Percentiles rank a stretch among this genome's conserved stretches.
Conservation (phyloP, 2,113 vertebrate genomes). For the Scytalopus superciliaris region DNA sequence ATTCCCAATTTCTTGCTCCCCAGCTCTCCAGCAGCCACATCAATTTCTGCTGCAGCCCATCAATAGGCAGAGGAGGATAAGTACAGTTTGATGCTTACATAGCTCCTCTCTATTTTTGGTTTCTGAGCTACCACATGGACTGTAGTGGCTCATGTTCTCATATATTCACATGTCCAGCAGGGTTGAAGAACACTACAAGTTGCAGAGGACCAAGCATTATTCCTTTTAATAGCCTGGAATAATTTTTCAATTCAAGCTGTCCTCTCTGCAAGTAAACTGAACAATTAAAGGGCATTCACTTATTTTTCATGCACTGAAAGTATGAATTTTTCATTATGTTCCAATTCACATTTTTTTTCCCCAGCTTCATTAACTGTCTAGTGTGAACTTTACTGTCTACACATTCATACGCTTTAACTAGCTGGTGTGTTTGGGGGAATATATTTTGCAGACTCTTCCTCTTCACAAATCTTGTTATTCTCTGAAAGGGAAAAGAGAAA, state of each 20-base stretch:
- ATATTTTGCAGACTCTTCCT: constrained; percentile 31
- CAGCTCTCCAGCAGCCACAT: neutral
- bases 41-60: neutral
- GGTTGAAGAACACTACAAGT: neutral
- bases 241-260: constrained; percentile 36
- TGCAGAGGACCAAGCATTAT: neutral
- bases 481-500: constrained; percentile 22
- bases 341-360: constrained; percentile 55
- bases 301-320: constrained; percentile 59
- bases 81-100: neutral
- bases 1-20: neutral
- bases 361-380: constrained; percentile 68
- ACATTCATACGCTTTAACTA: constrained; percentile 49
- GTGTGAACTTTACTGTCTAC: constrained; percentile 68
- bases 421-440: neutral
- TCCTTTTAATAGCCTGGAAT: neutral
- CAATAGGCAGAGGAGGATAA: neutral
- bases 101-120: neutral
- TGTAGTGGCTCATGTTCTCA: neutral
- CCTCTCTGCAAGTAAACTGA: constrained; percentile 45
- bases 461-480: constrained; percentile 18
- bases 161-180: neutral
- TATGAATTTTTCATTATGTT: constrained; percentile 73
- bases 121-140: neutral
- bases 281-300: constrained; percentile 69